These are phyloP conservation scores for Tiliacea citrago DNA, from an alignment of 2,888 invertebrate genomes.

Conservation along the genomic window DNA sequence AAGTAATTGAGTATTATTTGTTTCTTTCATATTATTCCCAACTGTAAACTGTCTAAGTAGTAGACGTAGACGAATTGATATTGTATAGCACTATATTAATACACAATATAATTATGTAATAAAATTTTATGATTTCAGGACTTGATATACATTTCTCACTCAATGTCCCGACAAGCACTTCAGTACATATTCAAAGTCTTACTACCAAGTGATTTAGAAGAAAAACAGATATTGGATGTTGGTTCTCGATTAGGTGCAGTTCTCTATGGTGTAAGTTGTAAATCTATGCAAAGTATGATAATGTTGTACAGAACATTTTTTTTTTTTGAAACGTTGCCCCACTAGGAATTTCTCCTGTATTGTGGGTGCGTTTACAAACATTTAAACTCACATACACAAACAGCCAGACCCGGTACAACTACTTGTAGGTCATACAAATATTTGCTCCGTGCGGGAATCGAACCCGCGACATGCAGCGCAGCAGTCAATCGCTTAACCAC, in stretches of 20 bases:
- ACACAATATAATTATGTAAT: neutral
- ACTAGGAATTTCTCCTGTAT: too few species aligned
- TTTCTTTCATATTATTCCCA: neutral
- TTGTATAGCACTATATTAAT: neutral
- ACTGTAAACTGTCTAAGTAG: neutral
- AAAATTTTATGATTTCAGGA: slow-evolving; percentile 76
- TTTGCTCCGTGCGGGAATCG: too few species aligned
- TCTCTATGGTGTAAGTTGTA: slow-evolving; percentile 91
- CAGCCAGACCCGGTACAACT: too few species aligned
- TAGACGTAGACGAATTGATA: neutral
- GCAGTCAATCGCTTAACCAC: too few species aligned
- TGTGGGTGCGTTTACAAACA: too few species aligned
- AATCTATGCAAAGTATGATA: neutral
- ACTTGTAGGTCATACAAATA: too few species aligned
- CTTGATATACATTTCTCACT: slow-evolving; percentile 92
- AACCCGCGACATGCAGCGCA: too few species aligned
- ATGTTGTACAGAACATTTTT: neutral
- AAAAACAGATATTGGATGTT: slow-evolving; percentile 92
- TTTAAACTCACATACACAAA: too few species aligned
- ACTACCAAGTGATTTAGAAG: slow-evolving; percentile 90
- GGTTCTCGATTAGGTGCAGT: slow-evolving; percentile 93
- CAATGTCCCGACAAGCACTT: slow-evolving; percentile 91
- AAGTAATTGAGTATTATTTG: slow-evolving; percentile 69
- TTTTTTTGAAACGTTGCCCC: too few species aligned
- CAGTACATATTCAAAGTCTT: slow-evolving; percentile 92